These are phyloP conservation scores for Climacteris rufus DNA, from an alignment of 2,113 vertebrate species.

Conservation along the genomic window DNA sequence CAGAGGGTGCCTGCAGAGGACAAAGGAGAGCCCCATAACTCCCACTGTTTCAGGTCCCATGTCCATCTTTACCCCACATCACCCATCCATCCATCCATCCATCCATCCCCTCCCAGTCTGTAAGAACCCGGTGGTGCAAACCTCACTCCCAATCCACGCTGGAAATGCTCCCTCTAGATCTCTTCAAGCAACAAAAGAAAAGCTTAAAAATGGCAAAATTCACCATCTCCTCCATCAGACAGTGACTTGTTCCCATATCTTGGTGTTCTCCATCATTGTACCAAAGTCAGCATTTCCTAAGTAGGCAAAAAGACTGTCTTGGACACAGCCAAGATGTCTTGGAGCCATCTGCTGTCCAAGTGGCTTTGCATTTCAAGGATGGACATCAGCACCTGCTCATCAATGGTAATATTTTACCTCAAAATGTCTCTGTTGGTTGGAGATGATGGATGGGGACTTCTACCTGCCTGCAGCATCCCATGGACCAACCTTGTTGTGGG, in stretches of 20 bases:
- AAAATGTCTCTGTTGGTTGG: not conserved
- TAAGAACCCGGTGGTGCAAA: not conserved
- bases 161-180: not conserved
- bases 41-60: not conserved
- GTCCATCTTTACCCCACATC: not conserved
- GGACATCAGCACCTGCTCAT: not conserved
- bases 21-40: not conserved
- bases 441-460: not conserved
- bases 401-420: rapidly evolving
- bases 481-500: rapidly evolving
- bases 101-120: not conserved
- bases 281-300: not conserved
- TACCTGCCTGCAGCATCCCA: not conserved
- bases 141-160: not conserved
- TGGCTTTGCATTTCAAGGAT: not conserved
- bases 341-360: not conserved
- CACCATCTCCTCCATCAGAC: not conserved
- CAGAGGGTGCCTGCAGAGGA: constrained; percentile 85
- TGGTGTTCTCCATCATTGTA: not conserved
- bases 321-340: not conserved
- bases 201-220: not conserved
- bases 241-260: not conserved
- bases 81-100: not conserved
- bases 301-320: not conserved
- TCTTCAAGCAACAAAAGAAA: not conserved